phyloP scores from a whole-genome alignment of 92 coral and sea anemone species.

The Zoanthus sansibaricus region DNA sequence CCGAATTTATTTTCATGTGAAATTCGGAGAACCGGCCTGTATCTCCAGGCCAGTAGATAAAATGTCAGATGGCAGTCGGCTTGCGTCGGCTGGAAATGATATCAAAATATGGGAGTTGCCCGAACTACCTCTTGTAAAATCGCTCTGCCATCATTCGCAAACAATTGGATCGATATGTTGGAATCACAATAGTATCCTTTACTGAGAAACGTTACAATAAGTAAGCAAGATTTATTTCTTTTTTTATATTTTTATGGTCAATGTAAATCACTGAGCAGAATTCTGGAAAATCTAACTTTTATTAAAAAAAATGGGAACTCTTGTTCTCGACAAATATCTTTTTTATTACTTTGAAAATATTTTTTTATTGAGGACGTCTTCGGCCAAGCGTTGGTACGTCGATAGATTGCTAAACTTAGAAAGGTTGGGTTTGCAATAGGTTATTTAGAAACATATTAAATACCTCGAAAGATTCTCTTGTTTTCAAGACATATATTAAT shows the following conservation, averaged over 20 bases:
- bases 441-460: neutral
- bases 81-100: slow-evolving; percentile 94
- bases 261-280: neutral
- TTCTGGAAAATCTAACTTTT: neutral
- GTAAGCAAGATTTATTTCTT: neutral
- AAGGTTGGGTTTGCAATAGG: neutral
- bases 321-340: neutral
- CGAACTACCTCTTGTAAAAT: slow-evolving; percentile 70
- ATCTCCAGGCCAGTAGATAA: slow-evolving; percentile 37
- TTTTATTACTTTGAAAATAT: neutral
- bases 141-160: slow-evolving; percentile 82
- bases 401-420: neutral
- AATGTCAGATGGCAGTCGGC: slow-evolving; percentile 82
- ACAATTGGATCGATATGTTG: slow-evolving; percentile 90
- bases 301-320: no score
- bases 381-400: neutral
- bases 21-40: slow-evolving; percentile 6
- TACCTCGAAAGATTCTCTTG: slow-evolving; percentile 28
- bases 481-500: neutral
- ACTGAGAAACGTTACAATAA: slow-evolving; percentile 12
- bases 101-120: slow-evolving; percentile 97
- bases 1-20: neutral
- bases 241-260: neutral
- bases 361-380: neutral
- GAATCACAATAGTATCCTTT: slow-evolving; percentile 97